A percentile compares a stretch with the other conserved stretches of the same genome.
phyloP scores from a whole-genome alignment of 2,113 vertebrate genomes.

The Chroicocephalus ridibundus region DNA sequence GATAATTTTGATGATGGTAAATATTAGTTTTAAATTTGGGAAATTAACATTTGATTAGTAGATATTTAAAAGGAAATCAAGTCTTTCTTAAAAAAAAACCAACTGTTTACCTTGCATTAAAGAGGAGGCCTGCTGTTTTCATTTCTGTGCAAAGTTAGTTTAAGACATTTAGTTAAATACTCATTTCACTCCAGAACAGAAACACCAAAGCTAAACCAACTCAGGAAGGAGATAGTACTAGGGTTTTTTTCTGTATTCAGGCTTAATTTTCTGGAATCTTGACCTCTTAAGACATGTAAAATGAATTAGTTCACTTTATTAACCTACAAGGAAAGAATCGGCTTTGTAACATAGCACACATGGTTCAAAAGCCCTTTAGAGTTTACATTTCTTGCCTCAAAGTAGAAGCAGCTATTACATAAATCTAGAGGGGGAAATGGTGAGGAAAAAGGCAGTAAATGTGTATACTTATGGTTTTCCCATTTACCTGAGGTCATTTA shows the following conservation, averaged over 20 bases:
- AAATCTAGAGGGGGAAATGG: neutral
- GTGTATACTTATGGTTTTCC: neutral
- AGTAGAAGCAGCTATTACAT: neutral
- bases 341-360: neutral
- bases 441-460: neutral
- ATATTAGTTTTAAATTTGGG: neutral
- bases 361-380: neutral
- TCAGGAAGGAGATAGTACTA: neutral
- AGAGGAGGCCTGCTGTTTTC: neutral
- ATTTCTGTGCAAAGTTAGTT: neutral
- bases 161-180: neutral
- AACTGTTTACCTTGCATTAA: neutral
- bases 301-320: neutral
- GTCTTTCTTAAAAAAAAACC: neutral
- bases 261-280: neutral
- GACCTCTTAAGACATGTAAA: neutral
- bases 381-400: neutral
- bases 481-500: neutral
- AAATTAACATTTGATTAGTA: neutral
- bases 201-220: neutral
- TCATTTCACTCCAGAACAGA: constrained; percentile 2
- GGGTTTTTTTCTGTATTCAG: neutral
- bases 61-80: neutral
- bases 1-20: neutral
- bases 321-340: neutral